A percentile compares a stretch with the other conserved stretches of the same genome.
Evolutionary conservation across 2,888 invertebrate genomes (phyloP).

Genomic region (Diarsia brunnea): DNA sequence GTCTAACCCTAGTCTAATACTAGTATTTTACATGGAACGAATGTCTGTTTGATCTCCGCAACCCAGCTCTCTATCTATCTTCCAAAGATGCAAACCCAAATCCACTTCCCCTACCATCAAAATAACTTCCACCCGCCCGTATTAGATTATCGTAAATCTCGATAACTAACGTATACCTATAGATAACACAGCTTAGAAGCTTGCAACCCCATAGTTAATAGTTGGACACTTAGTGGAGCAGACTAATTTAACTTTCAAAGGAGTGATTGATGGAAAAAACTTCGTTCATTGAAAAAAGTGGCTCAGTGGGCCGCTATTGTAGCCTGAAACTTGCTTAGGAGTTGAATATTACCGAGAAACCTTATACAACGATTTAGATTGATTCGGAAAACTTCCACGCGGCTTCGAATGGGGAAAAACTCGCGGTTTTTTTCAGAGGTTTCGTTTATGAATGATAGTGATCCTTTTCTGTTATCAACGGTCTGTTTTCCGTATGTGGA

Average conservation of each 20-base stretch:
- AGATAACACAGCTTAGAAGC: neutral
- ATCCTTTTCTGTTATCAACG: neutral
- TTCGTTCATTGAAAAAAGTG: constrained; percentile 63
- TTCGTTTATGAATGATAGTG: neutral
- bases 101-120: neutral
- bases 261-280: constrained; percentile 67
- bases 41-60: neutral
- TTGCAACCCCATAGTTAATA: constrained; percentile 55
- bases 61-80: neutral
- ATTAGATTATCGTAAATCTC: constrained; percentile 37
- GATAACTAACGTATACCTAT: constrained; percentile 14
- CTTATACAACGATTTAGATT: constrained; percentile 51
- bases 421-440: neutral
- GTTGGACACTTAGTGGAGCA: constrained; percentile 62
- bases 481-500: neutral
- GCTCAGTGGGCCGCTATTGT: constrained; percentile 50
- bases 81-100: neutral
- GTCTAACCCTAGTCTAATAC: neutral
- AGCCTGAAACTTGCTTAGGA: constrained; percentile 52
- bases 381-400: constrained; percentile 34
- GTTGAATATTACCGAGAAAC: constrained; percentile 53
- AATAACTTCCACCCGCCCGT: neutral
- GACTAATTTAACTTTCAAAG: constrained; percentile 68
- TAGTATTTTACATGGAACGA: neutral
- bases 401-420: constrained; percentile 7